Evolutionary conservation across 1,140 invertebrate genomes (phyloP).

Genomic region (Cydia splendana): DNA sequence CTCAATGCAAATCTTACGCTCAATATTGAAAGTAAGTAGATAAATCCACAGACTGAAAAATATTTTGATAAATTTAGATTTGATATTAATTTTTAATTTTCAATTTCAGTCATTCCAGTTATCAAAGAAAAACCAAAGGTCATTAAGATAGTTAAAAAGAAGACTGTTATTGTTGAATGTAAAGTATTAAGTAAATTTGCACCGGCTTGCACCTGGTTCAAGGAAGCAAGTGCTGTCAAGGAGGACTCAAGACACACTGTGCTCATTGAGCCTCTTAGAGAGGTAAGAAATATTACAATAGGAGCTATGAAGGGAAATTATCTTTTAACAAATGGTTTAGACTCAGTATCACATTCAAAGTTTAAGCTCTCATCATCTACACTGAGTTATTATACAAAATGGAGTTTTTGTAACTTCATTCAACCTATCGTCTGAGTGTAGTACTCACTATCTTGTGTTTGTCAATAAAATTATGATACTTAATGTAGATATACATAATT

Average conservation of each 20-base stretch:
- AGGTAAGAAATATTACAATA: conserved; percentile 76
- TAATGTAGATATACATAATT: no score
- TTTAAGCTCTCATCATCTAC: no score
- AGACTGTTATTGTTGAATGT: conserved; percentile 94
- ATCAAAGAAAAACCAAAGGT: conserved; percentile 95
- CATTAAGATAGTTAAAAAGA: conserved; percentile 93
- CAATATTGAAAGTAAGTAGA: conserved; percentile 96
- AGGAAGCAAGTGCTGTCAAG: conserved; percentile 88
- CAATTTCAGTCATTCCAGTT: conserved; percentile 91
- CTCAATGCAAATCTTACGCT: conserved; percentile 97
- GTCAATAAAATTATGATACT: no score
- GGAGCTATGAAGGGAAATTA: not conserved
- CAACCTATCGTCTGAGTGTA: no score
- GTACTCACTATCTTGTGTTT: no score
- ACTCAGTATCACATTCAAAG: not conserved
- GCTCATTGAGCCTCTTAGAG: conserved; percentile 88
- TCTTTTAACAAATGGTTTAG: not conserved
- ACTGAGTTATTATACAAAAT: no score
- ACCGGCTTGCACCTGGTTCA: conserved; percentile 94
- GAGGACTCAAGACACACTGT: conserved; percentile 88
- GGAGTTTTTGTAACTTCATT: no score
- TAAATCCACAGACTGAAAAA: not conserved
- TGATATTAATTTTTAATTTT: conserved; percentile 41
- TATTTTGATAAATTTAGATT: conserved; percentile 28
- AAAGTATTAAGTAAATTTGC: conserved; percentile 92